Evolutionary conservation across 2,888 invertebrate genomes (phyloP), one percentile per base, ranked within the genome.

Genomic region (Agrilus mali): DNA sequence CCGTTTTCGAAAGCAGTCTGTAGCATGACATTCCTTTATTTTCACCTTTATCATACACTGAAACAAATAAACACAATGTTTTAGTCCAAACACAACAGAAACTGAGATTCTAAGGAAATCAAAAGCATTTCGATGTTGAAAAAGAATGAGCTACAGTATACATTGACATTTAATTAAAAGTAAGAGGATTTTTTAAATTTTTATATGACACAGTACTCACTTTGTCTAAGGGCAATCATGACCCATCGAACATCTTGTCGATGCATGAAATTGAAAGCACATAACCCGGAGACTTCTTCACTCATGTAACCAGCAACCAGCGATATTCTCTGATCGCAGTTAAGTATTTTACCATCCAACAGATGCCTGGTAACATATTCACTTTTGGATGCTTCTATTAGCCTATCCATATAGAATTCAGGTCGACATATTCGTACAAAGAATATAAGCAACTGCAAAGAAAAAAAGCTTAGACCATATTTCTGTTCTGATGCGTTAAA

Each of bases 331-430:
- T 92, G 92, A 64, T 94, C 94, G 62, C 87, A 86, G 61, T 84
- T 88, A 40, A 92, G 81, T 51, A 94, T 90, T 38, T 84, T 77
- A 1, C 93, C 92, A 69, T 92, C 90, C 41, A 90, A 78, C 44
- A 86, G 72, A 67, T 94, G 93, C 51, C 92, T 75, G 1, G 92
- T 92, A 60, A 86, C 81, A 65, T 93, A 94, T 64, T 93, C 92
- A 57, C 90, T 80, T 53, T 82, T 80, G 45, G 75, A 77, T 7
- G 79, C 76, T 56, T 82, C 82, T 44, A 82, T 63, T 36, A 81
- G 60, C 42, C 78, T 68, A 53, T 77, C 76, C 31, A 80, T 78
- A 39, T 86, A 75, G 41, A 82, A 73, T 44, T 77, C 75, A 39
- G 85, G 84, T 57, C 82, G 75, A 54, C 82, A 66, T 20, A 86